phyloP scores from a whole-genome alignment of 2,888 invertebrate genomes.

The Xanthia togata region DNA sequence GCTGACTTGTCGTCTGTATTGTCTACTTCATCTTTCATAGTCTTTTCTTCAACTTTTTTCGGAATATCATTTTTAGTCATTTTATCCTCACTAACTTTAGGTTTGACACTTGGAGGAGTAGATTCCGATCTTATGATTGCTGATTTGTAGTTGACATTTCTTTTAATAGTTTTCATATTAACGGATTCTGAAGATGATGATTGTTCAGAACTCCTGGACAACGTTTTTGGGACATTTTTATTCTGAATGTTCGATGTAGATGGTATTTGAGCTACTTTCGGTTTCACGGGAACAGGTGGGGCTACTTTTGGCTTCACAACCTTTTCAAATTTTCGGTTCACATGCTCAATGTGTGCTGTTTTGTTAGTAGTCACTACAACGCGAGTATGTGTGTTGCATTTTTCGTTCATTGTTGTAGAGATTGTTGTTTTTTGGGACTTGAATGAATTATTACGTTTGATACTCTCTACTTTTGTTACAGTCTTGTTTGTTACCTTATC shows the following conservation, averaged over 20 bases:
- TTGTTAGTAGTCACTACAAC: conserved; percentile 67
- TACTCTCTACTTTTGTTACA: conserved; percentile 77
- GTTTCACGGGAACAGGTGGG: conserved; percentile 92
- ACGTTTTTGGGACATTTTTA: conserved; percentile 67
- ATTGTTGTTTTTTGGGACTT: conserved; percentile 76
- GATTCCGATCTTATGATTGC: conserved; percentile 76
- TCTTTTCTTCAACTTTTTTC: conserved; percentile 57
- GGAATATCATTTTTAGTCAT: conserved; percentile 53
- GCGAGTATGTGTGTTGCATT: conserved; percentile 72
- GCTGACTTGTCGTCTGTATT: conserved; percentile 70
- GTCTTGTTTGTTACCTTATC: conserved; percentile 74
- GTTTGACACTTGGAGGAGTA: conserved; percentile 71
- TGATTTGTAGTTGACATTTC: conserved; percentile 76
- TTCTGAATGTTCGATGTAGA: conserved; percentile 68
- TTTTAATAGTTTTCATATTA: conserved; percentile 79
- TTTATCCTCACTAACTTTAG: conserved; percentile 48
- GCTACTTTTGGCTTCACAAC: conserved; percentile 89
- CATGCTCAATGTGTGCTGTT: conserved; percentile 66
- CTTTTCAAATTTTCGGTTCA: conserved; percentile 71
- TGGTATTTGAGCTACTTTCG: conserved; percentile 83
- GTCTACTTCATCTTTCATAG: conserved; percentile 46
- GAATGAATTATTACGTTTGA: conserved; percentile 79
- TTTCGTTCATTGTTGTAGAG: conserved; percentile 72
- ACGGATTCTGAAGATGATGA: conserved; percentile 79
- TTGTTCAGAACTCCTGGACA: conserved; percentile 73